Evolutionary conservation across 2,888 invertebrate genomes (phyloP), one percentile per base, ranked within the genome.

Genomic region (Oasisia sp.): DNA sequence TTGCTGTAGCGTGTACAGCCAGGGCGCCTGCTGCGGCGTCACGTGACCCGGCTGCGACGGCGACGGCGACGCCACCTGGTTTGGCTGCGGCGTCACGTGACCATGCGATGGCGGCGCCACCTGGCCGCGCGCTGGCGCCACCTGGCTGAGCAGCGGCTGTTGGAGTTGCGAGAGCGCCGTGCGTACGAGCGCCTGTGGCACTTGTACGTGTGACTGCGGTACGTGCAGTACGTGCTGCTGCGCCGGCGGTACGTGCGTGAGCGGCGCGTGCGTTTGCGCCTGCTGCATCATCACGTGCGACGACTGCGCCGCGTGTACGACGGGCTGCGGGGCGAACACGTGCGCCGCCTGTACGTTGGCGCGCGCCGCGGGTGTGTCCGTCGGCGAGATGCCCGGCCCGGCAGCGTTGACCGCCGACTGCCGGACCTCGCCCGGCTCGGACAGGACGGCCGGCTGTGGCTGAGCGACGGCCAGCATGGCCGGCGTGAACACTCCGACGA

Each of bases 1-100:
- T 27, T 74, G 74, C 74, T 74, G 74, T 27, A 74, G 74, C 74
- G 74, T 74, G 74, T 74, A 74, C 74, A 74, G n/a, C 74, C 74
- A 74, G 19, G 74, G 74, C 74, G 74, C 74, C 7, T 74, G 74
- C 74, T 74, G 74, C 27, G 74, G 74, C 74, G 74, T 74, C 74
- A 74, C 74, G 74, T 74, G n/a, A 27, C 74, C 27, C 74, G 19
- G 27, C 74, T 74, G 74, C 74, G 74, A n/a, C 74, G 74, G 38
- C 27, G 19, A 27, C 7, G 74, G 74, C 74, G 74, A 27, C 74
- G 74, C n/a, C 27, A 74, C 27, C 27, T 74, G 74, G n/a, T n/a
- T 74, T 19, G 3, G 74, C n/a, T 74, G 74, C 7, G 74, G 74
- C 19, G 74, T n/a, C 74, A 74, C 74, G 74, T 74, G 74, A 74